phyloP scores from a whole-genome alignment of 2,888 invertebrate species.

The Halictus ligatus region DNA sequence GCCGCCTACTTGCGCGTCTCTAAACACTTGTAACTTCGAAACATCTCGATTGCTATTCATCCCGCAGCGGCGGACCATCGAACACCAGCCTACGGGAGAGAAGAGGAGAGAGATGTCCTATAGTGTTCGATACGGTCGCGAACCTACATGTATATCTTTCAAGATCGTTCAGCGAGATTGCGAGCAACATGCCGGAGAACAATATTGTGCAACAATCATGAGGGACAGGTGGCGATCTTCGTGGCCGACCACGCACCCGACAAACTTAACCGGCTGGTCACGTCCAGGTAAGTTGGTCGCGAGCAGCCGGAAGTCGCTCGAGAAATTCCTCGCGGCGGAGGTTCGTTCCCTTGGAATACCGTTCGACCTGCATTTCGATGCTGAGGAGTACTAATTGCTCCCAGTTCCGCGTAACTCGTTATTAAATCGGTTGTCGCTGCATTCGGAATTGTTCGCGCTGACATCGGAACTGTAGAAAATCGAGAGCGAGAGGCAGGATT shows the following conservation, averaged over 20 bases:
- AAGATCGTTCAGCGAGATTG: neutral
- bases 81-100: neutral
- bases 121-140: neutral
- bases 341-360: conserved; percentile 28
- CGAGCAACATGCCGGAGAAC: neutral
- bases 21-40: conserved; percentile 6
- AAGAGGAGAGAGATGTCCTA: neutral
- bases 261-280: conserved; percentile 51
- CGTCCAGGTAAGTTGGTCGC: conserved; percentile 53
- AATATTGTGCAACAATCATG: conserved; percentile 16
- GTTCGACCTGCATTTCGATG: conserved; percentile 24
- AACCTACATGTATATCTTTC: neutral
- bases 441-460: neutral
- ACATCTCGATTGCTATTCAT: neutral
- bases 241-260: conserved; percentile 11
- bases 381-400: neutral
- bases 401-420: neutral
- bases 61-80: neutral
- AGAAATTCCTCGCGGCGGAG: conserved; percentile 34
- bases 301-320: conserved; percentile 49
- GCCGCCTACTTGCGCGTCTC: neutral
- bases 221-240: conserved; percentile 39
- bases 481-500: neutral
- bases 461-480: neutral
- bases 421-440: neutral